phyloP scores from a whole-genome alignment of 1,140 invertebrate genomes.

The Lepidotrigona ventralis region DNA sequence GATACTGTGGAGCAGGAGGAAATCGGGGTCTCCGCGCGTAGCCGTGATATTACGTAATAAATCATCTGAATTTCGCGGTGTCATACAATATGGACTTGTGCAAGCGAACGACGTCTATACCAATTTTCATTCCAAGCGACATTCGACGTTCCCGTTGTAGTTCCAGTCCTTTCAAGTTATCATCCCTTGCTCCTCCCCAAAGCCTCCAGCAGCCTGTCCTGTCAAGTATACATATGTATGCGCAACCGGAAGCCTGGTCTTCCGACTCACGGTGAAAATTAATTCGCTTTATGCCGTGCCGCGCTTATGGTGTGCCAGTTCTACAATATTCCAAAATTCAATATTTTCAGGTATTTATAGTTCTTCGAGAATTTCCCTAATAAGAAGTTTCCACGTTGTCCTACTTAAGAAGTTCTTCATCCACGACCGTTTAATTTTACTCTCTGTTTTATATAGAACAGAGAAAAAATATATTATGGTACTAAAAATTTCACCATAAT shows the following conservation, averaged over 20 bases:
- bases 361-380: neutral
- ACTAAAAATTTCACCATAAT: too few relatives aligned
- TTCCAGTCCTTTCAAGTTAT: slow-evolving; percentile 29
- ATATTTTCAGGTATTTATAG: neutral
- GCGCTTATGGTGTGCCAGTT: neutral
- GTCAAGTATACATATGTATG: slow-evolving; percentile 36
- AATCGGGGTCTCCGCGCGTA: slow-evolving; percentile 28
- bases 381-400: too few relatives aligned
- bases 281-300: slow-evolving; percentile 51
- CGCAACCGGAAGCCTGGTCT: slow-evolving; percentile 19
- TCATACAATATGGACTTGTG: slow-evolving; percentile 65
- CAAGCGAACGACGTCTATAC: slow-evolving; percentile 66
- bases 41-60: slow-evolving; percentile 70
- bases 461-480: too few relatives aligned
- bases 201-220: slow-evolving; percentile 3
- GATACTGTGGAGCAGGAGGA: neutral
- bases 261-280: slow-evolving; percentile 50
- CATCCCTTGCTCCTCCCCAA: neutral
- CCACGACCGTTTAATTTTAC: neutral
- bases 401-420: neutral
- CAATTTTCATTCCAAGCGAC: slow-evolving; percentile 68
- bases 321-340: slow-evolving; percentile 45
- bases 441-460: too few relatives aligned
- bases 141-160: slow-evolving; percentile 56
- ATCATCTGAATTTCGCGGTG: slow-evolving; percentile 69